Percentiles rank a stretch among this genome's conserved stretches.
Evolutionary conservation across 2,888 invertebrate species (phyloP).

Genomic region (Cybosia mesomella): DNA sequence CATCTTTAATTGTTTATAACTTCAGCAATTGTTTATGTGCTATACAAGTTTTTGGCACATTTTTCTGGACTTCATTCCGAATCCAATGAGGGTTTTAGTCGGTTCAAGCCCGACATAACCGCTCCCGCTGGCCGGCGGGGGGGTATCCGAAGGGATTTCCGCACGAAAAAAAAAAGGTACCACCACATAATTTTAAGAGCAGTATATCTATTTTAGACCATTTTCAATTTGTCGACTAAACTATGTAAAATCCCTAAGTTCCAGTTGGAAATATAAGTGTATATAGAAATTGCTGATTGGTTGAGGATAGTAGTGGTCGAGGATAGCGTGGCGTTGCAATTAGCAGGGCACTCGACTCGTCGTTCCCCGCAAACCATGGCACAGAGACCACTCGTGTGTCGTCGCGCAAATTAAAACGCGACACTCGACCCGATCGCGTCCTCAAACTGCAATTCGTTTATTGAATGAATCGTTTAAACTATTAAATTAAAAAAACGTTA

Average conservation of each 20-base stretch:
- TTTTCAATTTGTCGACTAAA: no score
- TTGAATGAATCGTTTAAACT: slow-evolving; percentile 68
- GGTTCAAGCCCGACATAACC: no score
- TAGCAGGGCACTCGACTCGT: slow-evolving; percentile 83
- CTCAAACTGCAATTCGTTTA: slow-evolving; percentile 77
- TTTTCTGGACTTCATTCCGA: no score
- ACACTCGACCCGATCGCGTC: slow-evolving; percentile 79
- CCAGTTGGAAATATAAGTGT: slow-evolving; percentile 50
- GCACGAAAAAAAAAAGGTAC: no score
- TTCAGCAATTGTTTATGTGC: no score
- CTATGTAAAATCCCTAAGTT: slow-evolving; percentile 22
- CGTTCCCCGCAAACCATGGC: slow-evolving; percentile 71
- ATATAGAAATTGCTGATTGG: slow-evolving; percentile 64
- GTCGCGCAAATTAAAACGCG: slow-evolving; percentile 86
- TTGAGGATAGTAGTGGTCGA: slow-evolving; percentile 63
- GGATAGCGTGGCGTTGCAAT: slow-evolving; percentile 79
- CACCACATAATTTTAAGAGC: no score
- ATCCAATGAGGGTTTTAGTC: no score
- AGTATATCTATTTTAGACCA: no score
- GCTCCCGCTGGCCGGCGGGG: no score
- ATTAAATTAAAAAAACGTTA: slow-evolving; percentile 47
- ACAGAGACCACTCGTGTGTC: slow-evolving; percentile 82
- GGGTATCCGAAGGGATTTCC: no score
- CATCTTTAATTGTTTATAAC: no score
- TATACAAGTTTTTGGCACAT: no score